phyloP scores from a whole-genome alignment of 64 coral and sea anemone species.

The Porites australiensis region DNA sequence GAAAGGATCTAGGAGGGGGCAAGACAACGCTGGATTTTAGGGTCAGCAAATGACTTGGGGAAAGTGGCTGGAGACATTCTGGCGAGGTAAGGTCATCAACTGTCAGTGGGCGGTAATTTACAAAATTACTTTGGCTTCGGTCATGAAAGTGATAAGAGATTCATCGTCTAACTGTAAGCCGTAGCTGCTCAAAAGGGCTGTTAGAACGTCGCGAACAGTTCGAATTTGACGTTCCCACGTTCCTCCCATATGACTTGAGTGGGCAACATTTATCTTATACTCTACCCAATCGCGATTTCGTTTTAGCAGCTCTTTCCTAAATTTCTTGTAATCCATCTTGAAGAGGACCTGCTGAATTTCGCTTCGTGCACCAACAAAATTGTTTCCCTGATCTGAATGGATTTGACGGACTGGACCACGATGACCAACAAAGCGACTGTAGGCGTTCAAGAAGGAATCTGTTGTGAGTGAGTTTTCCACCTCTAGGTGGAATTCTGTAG shows the following conservation, averaged over 20 bases:
- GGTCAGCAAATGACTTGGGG: too few relatives aligned
- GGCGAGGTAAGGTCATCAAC: too few relatives aligned
- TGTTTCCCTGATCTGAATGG: neutral
- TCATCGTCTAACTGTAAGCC: too few relatives aligned
- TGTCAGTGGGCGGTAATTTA: too few relatives aligned
- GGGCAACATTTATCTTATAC: neutral
- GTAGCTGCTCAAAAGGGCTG: too few relatives aligned
- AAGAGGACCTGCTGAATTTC: neutral
- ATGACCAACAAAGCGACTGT: conserved; percentile 17
- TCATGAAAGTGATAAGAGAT: too few relatives aligned
- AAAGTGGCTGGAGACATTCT: too few relatives aligned
- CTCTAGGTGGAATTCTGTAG: neutral
- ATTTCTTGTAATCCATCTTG: neutral
- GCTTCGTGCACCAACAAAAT: neutral
- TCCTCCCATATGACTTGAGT: neutral
- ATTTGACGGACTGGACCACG: conserved; percentile 1
- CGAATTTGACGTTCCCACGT: too few relatives aligned
- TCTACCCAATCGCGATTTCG: neutral
- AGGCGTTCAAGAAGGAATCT: conserved; percentile 43
- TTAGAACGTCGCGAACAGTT: too few relatives aligned
- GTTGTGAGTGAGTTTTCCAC: neutral
- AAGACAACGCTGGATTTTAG: too few relatives aligned
- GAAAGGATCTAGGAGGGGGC: neutral
- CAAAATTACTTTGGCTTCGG: too few relatives aligned
- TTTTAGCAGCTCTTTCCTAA: neutral